Conservation (phyloP, 2,888 invertebrate genomes). For the Cremastobaeus sp. region DNA sequence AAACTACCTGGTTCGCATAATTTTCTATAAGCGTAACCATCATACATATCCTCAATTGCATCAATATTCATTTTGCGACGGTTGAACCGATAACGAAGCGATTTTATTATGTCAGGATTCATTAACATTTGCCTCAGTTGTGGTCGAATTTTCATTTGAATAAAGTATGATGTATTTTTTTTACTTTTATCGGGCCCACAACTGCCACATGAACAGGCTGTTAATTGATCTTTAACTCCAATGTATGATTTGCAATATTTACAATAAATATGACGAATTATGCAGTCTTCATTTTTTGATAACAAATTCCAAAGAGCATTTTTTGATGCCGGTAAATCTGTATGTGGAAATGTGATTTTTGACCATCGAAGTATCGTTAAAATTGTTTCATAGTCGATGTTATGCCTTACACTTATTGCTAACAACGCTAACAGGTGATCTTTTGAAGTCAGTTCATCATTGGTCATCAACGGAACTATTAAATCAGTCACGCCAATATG, state of each 20-base stretch:
- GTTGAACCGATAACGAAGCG: neutral
- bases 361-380: too few relatives aligned
- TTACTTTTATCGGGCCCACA: constrained; percentile 2
- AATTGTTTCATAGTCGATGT: too few relatives aligned
- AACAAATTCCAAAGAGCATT: neutral
- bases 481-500: too few relatives aligned
- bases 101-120: neutral
- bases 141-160: neutral
- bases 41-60: constrained; percentile 29
- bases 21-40: constrained; percentile 10
- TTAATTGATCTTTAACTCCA: neutral
- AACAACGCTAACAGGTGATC: too few relatives aligned
- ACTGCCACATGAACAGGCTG: neutral
- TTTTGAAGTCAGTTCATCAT: too few relatives aligned
- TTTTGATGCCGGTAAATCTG: neutral
- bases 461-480: too few relatives aligned
- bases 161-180: neutral
- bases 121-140: neutral
- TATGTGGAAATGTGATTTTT: too few relatives aligned
- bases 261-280: constrained; percentile 6
- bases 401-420: too few relatives aligned
- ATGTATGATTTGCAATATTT: neutral
- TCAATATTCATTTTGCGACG: neutral
- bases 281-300: neutral
- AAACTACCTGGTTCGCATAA: constrained; percentile 11